These are phyloP conservation scores for Chlorospingus flavigularis DNA, from an alignment of 2,797 vertebrate genomes.

Conservation along the genomic window DNA sequence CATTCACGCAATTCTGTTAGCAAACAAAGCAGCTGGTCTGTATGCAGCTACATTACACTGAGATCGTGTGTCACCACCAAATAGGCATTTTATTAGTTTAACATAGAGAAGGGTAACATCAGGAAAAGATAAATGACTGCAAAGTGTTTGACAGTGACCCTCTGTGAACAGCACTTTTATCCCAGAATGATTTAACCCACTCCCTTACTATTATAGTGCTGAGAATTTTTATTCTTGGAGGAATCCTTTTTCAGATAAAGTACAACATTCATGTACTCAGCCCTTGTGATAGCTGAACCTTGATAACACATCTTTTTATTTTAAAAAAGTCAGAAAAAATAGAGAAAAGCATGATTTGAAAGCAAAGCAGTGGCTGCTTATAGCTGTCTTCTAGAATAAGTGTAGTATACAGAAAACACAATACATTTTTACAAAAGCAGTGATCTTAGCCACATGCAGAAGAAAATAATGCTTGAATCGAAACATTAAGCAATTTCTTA, in stretches of 20 bases:
- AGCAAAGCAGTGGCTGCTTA: background rate
- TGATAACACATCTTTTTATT: background rate
- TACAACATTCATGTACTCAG: background rate
- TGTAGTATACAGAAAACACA: background rate
- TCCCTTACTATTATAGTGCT: background rate
- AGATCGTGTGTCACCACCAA: background rate
- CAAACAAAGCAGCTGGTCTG: background rate
- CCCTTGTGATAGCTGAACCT: background rate
- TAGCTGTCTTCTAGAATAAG: background rate
- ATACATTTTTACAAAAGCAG: background rate
- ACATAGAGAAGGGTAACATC: background rate
- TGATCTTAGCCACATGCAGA: background rate
- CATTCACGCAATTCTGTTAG: background rate
- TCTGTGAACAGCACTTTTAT: background rate
- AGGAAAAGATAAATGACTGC: background rate
- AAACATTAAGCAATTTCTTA: background rate
- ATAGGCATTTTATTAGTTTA: background rate
- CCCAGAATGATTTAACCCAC: background rate
- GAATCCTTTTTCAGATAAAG: background rate
- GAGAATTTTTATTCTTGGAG: background rate
- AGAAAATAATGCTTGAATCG: background rate
- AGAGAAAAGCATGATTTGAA: background rate
- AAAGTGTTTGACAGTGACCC: background rate
- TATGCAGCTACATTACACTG: background rate
- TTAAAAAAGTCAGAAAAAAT: background rate